Evolutionary conservation across 2,113 vertebrate genomes (phyloP).

Genomic region (Paradisaea rubra): DNA sequence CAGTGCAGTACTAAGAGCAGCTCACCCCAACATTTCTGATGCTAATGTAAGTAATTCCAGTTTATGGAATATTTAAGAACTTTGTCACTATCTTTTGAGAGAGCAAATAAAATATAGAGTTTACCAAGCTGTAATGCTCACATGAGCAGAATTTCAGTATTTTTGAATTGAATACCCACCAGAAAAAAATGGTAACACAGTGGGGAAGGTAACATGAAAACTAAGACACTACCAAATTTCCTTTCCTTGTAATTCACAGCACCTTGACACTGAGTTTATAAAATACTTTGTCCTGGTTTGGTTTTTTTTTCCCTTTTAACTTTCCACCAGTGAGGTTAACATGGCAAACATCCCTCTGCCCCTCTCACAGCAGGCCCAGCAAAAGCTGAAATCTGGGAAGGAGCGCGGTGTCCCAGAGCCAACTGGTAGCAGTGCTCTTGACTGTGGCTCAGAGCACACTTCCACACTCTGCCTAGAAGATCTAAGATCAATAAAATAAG

Average conservation of each 20-base stretch:
- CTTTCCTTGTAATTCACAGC: not conserved
- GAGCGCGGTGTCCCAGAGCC: not conserved
- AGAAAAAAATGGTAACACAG: not conserved
- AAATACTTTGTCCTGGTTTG: not conserved
- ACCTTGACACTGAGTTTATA: not conserved
- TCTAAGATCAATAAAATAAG: not conserved
- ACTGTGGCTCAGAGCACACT: not conserved
- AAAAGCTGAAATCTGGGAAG: not conserved
- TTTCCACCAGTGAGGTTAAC: not conserved
- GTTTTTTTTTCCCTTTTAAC: not conserved
- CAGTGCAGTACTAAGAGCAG: not conserved
- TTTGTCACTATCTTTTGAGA: not conserved
- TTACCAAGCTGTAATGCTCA: not conserved
- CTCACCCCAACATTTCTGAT: not conserved
- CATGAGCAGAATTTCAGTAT: not conserved
- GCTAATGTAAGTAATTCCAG: not conserved
- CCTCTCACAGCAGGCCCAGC: not conserved
- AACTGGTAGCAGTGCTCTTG: not conserved
- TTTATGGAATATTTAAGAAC: not conserved
- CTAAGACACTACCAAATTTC: not conserved
- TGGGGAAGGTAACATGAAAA: not conserved
- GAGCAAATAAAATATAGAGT: not conserved
- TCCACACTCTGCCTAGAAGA: not conserved
- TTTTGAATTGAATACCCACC: not conserved
- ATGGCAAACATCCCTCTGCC: not conserved